Conservation (phyloP, 1,140 invertebrate species). For the Pseudobourletiella spinata region DNA sequence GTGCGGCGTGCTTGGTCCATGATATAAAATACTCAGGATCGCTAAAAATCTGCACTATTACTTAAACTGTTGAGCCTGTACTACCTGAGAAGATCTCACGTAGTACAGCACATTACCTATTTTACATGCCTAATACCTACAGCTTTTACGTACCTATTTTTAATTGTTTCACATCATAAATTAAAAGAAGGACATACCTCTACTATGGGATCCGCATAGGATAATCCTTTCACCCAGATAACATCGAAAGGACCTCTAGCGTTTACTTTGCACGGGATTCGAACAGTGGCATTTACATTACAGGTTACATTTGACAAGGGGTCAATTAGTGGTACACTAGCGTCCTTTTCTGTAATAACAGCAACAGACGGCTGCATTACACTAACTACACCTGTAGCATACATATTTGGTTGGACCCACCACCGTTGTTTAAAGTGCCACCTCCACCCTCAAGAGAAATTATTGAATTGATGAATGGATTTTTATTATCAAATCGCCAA, state of each 20-base stretch:
- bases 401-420: no score
- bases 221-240: not conserved
- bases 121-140: not conserved
- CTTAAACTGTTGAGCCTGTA: constrained; percentile 56
- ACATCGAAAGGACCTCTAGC: not conserved
- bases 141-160: not conserved
- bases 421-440: no score
- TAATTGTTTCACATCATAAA: no score
- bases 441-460: no score
- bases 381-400: no score
- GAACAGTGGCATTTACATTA: not conserved
- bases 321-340: not conserved
- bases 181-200: not conserved
- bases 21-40: constrained; percentile 63
- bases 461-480: no score
- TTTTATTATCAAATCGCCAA: no score
- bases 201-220: not conserved
- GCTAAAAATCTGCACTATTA: constrained; percentile 65
- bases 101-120: constrained; percentile 53
- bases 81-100: constrained; percentile 55
- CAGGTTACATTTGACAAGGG: not conserved
- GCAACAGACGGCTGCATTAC: no score
- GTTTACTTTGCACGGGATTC: not conserved
- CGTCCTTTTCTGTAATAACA: not conserved
- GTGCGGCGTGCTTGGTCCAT: constrained; percentile 66